A percentile compares a stretch with the other conserved stretches of the same genome.
phyloP scores from a whole-genome alignment of 2,888 invertebrate genomes.

The Uloborus plumipes region DNA sequence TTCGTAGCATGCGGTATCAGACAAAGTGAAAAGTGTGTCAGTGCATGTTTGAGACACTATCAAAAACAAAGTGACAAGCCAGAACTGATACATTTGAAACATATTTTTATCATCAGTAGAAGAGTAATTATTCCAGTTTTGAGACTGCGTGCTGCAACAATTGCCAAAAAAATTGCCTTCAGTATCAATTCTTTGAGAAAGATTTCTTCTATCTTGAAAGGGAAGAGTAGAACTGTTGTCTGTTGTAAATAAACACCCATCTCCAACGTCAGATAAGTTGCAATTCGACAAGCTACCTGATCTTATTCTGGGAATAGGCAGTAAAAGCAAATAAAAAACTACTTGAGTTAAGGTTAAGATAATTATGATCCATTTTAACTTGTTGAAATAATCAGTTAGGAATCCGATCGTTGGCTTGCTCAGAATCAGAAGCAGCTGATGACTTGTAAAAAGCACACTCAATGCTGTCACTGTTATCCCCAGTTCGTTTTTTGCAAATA shows the following conservation, averaged over 20 bases:
- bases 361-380: conserved; percentile 30
- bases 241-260: too few species aligned
- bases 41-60: conserved; percentile 33
- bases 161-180: too few species aligned
- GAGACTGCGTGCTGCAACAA: not conserved
- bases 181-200: too few species aligned
- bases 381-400: conserved; percentile 39
- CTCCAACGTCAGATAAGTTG: too few species aligned
- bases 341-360: conserved; percentile 10
- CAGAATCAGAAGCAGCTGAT: conserved; percentile 24
- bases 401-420: conserved; percentile 24
- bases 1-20: conserved; percentile 64
- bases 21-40: conserved; percentile 58
- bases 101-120: not conserved
- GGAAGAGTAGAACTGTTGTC: too few species aligned
- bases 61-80: conserved; percentile 54
- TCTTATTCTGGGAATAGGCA: conserved; percentile 10
- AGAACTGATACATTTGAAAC: conserved; percentile 55
- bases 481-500: conserved; percentile 25
- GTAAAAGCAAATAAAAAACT: conserved; percentile 13
- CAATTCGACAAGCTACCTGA: too few species aligned
- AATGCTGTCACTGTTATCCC: conserved; percentile 16
- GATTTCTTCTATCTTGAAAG: too few species aligned
- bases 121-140: not conserved
- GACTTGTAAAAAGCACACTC: conserved; percentile 1